These are phyloP conservation scores for Zelostemma sp. DNA, from an alignment of 1,140 invertebrate genomes.

Conservation along the genomic window DNA sequence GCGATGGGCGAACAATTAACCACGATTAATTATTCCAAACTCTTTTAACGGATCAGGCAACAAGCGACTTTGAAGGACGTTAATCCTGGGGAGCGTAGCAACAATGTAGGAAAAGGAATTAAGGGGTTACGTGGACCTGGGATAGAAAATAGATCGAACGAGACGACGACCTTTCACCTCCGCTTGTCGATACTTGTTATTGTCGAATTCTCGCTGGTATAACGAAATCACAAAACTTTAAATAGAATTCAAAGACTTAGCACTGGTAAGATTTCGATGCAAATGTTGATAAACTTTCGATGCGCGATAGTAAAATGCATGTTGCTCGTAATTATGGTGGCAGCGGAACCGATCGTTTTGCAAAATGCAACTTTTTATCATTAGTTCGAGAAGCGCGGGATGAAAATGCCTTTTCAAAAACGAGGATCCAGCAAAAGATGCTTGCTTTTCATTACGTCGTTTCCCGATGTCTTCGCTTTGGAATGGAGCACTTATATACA, in stretches of 20 bases:
- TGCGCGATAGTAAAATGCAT: background rate
- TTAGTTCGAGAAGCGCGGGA: no score
- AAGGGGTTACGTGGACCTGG: background rate
- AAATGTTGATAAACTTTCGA: background rate
- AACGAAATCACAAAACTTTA: background rate
- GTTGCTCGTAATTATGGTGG: background rate
- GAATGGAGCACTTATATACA: conserved; percentile 13
- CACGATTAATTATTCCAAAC: conserved; percentile 49
- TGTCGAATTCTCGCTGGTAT: background rate
- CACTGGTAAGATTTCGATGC: background rate
- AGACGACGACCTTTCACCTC: background rate
- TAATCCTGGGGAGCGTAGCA: background rate
- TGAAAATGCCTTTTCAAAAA: no score
- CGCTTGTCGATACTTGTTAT: background rate
- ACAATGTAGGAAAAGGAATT: background rate
- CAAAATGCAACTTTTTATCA: no score
- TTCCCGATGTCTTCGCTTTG: background rate
- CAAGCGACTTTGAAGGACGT: background rate
- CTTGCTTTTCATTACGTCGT: conserved; percentile 1
- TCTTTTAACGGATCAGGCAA: conserved; percentile 34
- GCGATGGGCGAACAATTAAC: conserved; percentile 47
- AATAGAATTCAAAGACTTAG: background rate
- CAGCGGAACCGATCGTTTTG: no score
- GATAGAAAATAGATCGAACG: background rate
- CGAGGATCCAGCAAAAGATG: no score